Evolutionary conservation across 1,140 invertebrate species (phyloP), one percentile per base, ranked within the genome.

Genomic region (Lepeophtheirus salmonis): DNA sequence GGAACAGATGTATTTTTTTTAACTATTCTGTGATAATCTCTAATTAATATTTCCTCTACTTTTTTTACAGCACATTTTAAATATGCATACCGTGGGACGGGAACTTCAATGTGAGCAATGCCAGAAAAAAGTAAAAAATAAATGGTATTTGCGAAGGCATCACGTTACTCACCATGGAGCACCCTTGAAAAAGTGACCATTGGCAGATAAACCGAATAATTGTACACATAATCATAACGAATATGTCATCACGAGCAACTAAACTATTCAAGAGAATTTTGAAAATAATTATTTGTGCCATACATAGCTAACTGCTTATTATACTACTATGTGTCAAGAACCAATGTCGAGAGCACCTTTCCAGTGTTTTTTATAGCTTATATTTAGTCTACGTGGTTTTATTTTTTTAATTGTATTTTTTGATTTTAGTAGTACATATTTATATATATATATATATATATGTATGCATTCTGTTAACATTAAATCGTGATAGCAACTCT

Each of bases 141-240:
- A 67, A 63, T 67, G 66, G 66, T 68, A 68, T 63, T 56, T 67
- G 52, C 62, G 67, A 1, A 64, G 67, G n/a, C 67, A 68, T 52
- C 65, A 68, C 61, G 66, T 68, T 30, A 66, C 64, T 24, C 64
- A 64, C 26, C 67, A 68, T 54, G 65, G 65, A 54, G 67, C 67
- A 23, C 67, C 67, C 22, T 63, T 68, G 26, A 65, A 65, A 51
- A 61, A 61, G 54, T 61, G 22, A 57, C n/a, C 30, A n/a, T n/a
- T 41, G 30, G 30, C 30, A 41, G 30, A 6, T 41, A 41, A n/a
- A 41, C n/a, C 6, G 6, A 41, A n/a, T 41, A n/a, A 10, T 41
- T 41, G 30, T 41, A 41, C n/a, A 10, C 30, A n/a, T 41, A 41
- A n/a, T n/a, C n/a, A n/a, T n/a, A n/a, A n/a, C n/a, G n/a, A n/a